These are phyloP conservation scores for Gila robusta DNA, from an alignment of 2,797 vertebrate genomes.

Conservation along the genomic window DNA sequence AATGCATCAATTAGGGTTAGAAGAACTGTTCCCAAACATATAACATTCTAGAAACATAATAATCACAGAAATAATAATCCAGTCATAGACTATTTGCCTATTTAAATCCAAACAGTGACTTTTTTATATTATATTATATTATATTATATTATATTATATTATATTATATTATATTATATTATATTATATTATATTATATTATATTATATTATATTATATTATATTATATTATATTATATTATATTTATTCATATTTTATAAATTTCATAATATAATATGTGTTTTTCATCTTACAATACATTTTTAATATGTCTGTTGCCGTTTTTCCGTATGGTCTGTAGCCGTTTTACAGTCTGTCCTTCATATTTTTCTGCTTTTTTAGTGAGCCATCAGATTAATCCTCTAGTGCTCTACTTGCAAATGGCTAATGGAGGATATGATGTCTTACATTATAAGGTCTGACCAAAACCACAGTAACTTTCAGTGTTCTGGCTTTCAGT, in stretches of 20 bases:
- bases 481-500: slow-evolving; percentile 7
- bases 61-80: not conserved
- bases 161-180: too few relatives aligned
- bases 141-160: too few relatives aligned
- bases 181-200: too few relatives aligned
- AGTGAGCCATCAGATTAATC: not conserved
- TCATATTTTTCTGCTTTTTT: not conserved
- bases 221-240: too few relatives aligned
- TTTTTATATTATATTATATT: not conserved
- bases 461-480: slow-evolving; percentile 4
- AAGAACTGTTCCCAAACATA: too few relatives aligned
- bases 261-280: too few relatives aligned
- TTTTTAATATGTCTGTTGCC: not conserved
- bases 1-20: not conserved
- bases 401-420: not conserved
- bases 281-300: not conserved
- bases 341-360: not conserved
- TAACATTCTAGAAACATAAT: not conserved
- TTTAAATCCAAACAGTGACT: too few relatives aligned
- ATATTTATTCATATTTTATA: not conserved
- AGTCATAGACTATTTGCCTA: too few relatives aligned
- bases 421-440: slow-evolving; percentile 8
- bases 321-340: not conserved
- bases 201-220: too few relatives aligned
- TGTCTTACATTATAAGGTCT: slow-evolving; percentile 3